These are phyloP conservation scores for Odocoileus virginianus DNA, from an alignment of 2,113 vertebrate species.

Conservation along the genomic window DNA sequence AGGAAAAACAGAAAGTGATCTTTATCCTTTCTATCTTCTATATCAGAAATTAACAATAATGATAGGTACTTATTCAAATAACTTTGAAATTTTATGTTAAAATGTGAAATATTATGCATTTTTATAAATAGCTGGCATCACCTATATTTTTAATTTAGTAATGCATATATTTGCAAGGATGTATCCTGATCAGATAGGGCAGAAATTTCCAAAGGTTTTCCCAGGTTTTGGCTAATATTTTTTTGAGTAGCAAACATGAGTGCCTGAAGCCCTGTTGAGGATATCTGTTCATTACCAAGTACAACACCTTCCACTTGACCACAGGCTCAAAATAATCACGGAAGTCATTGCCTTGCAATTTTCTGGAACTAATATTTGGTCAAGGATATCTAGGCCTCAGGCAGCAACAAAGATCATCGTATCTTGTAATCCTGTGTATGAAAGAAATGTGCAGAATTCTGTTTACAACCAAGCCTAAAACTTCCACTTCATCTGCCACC, in stretches of 20 bases:
- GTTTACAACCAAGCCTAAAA: neutral
- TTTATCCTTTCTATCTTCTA: neutral
- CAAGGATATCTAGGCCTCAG: neutral
- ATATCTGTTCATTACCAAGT: neutral
- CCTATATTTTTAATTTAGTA: neutral
- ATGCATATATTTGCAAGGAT: neutral
- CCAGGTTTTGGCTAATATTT: neutral
- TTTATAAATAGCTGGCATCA: neutral
- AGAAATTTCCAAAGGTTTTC: neutral
- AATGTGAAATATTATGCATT: neutral
- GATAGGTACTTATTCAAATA: neutral
- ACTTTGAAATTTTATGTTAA: neutral
- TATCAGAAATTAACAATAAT: neutral
- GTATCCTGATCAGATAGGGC: neutral
- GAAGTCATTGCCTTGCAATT: neutral
- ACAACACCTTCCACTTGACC: constrained; percentile 8
- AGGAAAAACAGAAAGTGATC: neutral
- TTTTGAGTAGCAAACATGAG: neutral
- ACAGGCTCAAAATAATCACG: constrained; percentile 35
- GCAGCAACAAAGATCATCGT: neutral
- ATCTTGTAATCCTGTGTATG: neutral
- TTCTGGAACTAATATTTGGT: constrained; percentile 45
- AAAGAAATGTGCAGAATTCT: constrained; percentile 32
- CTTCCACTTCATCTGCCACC: neutral
- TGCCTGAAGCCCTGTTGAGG: neutral